A percentile compares a stretch with the other conserved stretches of the same genome.
phyloP scores from a whole-genome alignment of 2,113 vertebrate genomes.

The Stercorarius parasiticus region DNA sequence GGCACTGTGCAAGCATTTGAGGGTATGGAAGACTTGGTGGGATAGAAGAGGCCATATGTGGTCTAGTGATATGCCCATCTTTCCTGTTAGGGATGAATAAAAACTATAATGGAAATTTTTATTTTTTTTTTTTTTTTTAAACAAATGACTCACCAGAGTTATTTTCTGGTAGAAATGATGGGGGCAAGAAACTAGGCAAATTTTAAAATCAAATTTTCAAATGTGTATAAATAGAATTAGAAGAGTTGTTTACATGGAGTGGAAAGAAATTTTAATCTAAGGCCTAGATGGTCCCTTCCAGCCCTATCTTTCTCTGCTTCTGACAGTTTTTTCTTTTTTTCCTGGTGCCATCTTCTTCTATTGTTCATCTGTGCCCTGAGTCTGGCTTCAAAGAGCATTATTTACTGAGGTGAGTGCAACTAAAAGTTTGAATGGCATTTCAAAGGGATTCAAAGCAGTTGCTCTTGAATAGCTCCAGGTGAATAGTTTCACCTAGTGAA shows the following conservation, averaged over 20 bases:
- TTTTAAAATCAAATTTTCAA: neutral
- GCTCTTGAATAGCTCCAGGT: neutral
- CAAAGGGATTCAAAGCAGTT: constrained; percentile 2
- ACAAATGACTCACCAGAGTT: neutral
- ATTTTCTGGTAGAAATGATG: neutral
- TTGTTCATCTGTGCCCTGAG: neutral
- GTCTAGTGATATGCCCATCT: neutral
- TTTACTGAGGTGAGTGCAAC: neutral
- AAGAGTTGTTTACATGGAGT: neutral
- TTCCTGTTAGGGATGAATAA: neutral
- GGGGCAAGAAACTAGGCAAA: neutral
- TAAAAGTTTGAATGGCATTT: constrained; percentile 25
- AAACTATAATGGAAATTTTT: neutral
- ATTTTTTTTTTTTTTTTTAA: neutral
- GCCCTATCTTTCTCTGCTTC: neutral
- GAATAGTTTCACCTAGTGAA: constrained; percentile 3
- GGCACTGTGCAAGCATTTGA: neutral
- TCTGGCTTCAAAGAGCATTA: neutral
- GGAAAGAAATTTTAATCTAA: neutral
- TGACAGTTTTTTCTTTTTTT: neutral
- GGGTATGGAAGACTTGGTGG: neutral
- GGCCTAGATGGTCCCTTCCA: neutral
- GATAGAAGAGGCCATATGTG: neutral
- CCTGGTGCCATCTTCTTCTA: neutral
- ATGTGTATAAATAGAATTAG: neutral